Percentiles rank a stretch among this genome's conserved stretches.
phyloP scores from a whole-genome alignment of 1,140 invertebrate genomes.

The Chlorops oryzae region DNA sequence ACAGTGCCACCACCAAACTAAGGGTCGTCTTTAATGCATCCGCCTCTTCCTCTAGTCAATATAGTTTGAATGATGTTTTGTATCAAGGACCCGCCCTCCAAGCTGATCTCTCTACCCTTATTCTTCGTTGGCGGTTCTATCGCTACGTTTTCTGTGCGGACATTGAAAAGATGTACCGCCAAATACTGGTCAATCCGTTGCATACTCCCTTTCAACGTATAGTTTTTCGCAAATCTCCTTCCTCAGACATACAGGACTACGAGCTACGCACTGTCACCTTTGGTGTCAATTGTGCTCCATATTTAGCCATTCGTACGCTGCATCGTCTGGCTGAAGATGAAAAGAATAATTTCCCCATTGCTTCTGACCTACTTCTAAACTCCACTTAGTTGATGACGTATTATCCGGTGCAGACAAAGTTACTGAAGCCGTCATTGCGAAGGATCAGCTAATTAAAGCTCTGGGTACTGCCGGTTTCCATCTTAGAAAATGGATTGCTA shows the following conservation, averaged over 20 bases:
- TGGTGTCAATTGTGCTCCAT: conserved; percentile 4
- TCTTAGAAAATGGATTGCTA: background rate
- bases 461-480: background rate
- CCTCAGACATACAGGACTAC: no score
- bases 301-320: conserved; percentile 1
- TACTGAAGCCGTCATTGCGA: background rate
- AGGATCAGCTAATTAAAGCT: background rate
- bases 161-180: conserved; percentile 10
- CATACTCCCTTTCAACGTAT: background rate
- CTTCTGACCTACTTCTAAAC: background rate
- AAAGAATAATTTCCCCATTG: background rate
- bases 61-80: conserved; percentile 4
- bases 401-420: background rate
- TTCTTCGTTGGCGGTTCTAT: background rate
- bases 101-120: background rate
- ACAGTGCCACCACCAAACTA: conserved; percentile 4
- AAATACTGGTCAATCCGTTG: conserved; percentile 3
- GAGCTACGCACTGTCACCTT: no score
- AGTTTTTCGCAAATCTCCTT: background rate
- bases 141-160: conserved; percentile 3
- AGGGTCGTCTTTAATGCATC: conserved; percentile 7
- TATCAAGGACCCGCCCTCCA: background rate
- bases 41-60: background rate
- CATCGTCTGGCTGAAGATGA: background rate
- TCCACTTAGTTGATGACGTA: conserved; percentile 6